Conservation (phyloP, 1,140 invertebrate genomes). For the Camponotus floridanus region DNA sequence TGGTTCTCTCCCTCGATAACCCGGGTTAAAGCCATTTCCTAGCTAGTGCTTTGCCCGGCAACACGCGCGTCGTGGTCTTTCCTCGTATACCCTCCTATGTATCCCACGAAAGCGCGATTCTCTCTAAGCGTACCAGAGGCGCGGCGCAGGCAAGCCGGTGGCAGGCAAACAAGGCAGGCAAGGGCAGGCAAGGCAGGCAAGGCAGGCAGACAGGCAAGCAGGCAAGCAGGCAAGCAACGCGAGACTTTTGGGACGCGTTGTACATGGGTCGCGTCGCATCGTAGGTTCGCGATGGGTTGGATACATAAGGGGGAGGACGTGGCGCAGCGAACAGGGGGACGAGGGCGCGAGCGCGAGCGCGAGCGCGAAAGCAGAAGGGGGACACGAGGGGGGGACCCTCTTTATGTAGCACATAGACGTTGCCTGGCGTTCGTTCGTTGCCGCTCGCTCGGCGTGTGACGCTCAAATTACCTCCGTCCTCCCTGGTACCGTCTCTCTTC, state of each 20-base stretch:
- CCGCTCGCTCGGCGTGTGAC: constrained; percentile 84
- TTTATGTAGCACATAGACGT: constrained; percentile 85
- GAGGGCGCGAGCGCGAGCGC: constrained; percentile 34
- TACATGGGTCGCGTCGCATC: constrained; percentile 81
- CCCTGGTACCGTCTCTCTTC: constrained; percentile 64
- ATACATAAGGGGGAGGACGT: constrained; percentile 77
- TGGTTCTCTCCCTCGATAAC: constrained; percentile 71
- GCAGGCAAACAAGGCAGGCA: constrained; percentile 7
- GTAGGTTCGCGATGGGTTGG: constrained; percentile 82
- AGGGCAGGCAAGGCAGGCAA: constrained; percentile 11
- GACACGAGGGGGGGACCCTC: constrained; percentile 77
- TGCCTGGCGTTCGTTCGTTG: constrained; percentile 82
- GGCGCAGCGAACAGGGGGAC: constrained; percentile 15
- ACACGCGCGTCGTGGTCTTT: constrained; percentile 62
- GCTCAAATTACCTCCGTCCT: constrained; percentile 84
- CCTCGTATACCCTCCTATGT: constrained; percentile 65
- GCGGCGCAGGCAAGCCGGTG: constrained; percentile 41
- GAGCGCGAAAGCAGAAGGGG: constrained; percentile 46
- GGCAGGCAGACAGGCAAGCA: constrained; percentile 6
- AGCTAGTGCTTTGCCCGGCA: constrained; percentile 70
- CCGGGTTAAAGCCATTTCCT: constrained; percentile 76
- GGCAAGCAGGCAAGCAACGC: constrained; percentile 66
- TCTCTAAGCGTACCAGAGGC: constrained; percentile 62
- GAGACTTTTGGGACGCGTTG: constrained; percentile 82
- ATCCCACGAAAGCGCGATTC: constrained; percentile 67